Evolutionary conservation across 2,888 invertebrate species (phyloP).

Genomic region (Orthosia incerta): DNA sequence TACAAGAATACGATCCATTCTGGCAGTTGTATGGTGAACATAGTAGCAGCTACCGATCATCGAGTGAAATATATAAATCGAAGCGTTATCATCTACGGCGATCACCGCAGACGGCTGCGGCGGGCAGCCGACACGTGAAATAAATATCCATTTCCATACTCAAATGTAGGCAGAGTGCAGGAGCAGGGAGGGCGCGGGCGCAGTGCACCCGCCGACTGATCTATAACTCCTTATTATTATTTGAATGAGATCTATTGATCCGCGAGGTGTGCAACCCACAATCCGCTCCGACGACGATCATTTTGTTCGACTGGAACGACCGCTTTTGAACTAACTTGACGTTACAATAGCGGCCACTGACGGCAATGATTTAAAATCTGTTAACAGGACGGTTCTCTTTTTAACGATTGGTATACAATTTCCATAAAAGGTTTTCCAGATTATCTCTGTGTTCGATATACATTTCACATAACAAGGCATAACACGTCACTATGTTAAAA

Average conservation of each 20-base stretch:
- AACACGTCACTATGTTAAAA: constrained; percentile 72
- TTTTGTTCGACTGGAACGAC: constrained; percentile 89
- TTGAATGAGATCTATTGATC: constrained; percentile 91
- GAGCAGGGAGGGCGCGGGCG: constrained; percentile 75
- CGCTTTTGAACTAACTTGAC: constrained; percentile 91
- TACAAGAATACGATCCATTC: constrained; percentile 72
- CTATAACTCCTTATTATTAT: constrained; percentile 91
- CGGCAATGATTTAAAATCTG: constrained; percentile 91
- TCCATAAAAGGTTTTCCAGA: constrained; percentile 90
- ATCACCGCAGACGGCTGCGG: constrained; percentile 85
- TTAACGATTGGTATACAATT: constrained; percentile 91
- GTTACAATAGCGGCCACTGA: constrained; percentile 89
- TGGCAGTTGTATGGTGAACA: constrained; percentile 85
- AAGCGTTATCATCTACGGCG: constrained; percentile 88
- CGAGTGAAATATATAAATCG: constrained; percentile 90
- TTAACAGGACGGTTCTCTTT: constrained; percentile 91
- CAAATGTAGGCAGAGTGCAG: constrained; percentile 79
- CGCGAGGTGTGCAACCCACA: constrained; percentile 89
- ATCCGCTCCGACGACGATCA: constrained; percentile 88
- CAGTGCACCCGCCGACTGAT: constrained; percentile 80
- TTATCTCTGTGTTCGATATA: constrained; percentile 84
- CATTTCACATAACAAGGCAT: constrained; percentile 84
- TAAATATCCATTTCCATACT: constrained; percentile 90
- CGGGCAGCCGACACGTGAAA: constrained; percentile 82
- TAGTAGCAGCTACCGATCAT: constrained; percentile 87